Base-by-base conservation (phyloP, 1,140 invertebrate genomes). In the Monomorium pharaonis region DNA sequence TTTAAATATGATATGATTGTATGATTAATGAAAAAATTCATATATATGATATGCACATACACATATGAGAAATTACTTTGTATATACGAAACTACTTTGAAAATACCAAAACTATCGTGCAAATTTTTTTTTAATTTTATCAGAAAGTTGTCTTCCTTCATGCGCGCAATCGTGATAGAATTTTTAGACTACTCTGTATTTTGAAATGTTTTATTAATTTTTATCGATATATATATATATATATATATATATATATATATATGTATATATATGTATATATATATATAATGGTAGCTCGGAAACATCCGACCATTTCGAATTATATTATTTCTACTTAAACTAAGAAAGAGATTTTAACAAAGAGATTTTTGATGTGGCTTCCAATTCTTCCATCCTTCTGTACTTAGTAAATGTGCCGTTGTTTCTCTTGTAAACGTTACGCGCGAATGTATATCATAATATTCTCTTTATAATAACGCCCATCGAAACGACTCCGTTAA, bases 401-500 rank as follows among this genome's bases (percentile, higher is more conserved):
- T 89, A 89, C 87, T 89, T 89, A 89, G 76, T 70, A 86, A 89
- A 49, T 54, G 88, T 89, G 85, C 60, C 75, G 47, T 60, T 83
- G 24, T 83, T 83, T 83, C 51, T 83, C 51, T 83, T 83, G 51
- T 83, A 83, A 58, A 21, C 24, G 70, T 81, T 84, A 24, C 42
- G 56, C 58, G 81, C 37, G 51, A 77, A 62, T 9, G 24, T 69
- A 12, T 80, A 69, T 6, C 51, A 12, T 70, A 49, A 37, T 65
- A 47, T 85, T 85, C 69, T 72, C 77, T 51, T 70, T 56, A 7
- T 86, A 56, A 63, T 51, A 84, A 76, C 24, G 87, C 77, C 84
- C 88, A 90, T 90, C 78, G 72, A 90, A 90, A 89, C 74, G 72
- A 90, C 77, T 90, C 88, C 63, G 47, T 33, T 44, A 86, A 37